Evolutionary conservation across 2,797 vertebrate genomes (phyloP).

Genomic region (Prionace glauca): DNA sequence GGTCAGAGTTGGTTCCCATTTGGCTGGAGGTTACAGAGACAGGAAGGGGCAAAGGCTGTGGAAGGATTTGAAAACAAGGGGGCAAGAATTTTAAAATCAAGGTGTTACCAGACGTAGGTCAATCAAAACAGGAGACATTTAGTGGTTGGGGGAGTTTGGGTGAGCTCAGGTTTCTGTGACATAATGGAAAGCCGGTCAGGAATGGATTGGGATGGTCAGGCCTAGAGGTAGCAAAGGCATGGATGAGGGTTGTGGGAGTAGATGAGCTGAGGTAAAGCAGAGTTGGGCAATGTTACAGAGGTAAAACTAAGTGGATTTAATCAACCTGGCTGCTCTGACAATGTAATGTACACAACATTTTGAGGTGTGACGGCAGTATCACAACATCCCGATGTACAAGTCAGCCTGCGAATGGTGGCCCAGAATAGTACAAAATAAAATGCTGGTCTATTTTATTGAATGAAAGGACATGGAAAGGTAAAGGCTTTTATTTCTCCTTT

Average conservation of each 20-base stretch:
- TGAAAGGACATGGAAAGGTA: neutral
- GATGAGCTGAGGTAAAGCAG: neutral
- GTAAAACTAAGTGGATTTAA: neutral
- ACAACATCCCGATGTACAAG: neutral
- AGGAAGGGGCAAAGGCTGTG: neutral
- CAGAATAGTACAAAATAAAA: neutral
- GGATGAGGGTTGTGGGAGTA: neutral
- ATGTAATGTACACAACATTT: neutral
- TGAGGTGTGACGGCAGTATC: neutral
- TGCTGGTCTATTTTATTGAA: neutral
- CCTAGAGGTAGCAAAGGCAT: neutral
- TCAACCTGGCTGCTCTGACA: neutral
- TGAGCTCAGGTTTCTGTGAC: neutral
- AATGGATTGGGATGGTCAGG: neutral
- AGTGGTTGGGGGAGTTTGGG: neutral
- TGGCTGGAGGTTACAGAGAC: neutral
- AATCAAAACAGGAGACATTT: no score
- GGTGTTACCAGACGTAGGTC: neutral
- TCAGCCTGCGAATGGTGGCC: no score
- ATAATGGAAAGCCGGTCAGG: neutral
- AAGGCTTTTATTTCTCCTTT: neutral
- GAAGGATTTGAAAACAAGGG: neutral
- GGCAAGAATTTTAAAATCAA: neutral
- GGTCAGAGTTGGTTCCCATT: neutral
- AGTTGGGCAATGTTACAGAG: neutral